Percentiles rank a stretch among this genome's conserved stretches.
Evolutionary conservation across 2,888 invertebrate genomes (phyloP).

Genomic region (Orthosia gothica): DNA sequence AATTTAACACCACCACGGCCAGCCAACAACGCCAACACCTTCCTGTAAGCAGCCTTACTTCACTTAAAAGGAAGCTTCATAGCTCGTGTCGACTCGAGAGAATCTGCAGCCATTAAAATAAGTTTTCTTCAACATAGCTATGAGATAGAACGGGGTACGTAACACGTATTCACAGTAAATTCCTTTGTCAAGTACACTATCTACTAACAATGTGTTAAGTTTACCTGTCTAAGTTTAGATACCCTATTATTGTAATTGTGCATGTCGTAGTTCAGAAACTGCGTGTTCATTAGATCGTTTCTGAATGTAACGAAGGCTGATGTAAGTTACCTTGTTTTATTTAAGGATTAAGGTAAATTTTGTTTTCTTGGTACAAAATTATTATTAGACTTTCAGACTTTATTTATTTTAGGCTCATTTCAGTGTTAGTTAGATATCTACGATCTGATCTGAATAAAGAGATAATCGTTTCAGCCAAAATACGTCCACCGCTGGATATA

Average conservation of each 20-base stretch:
- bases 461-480: not conserved
- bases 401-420: too few species aligned
- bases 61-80: not conserved
- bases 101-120: slow-evolving; percentile 2
- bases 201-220: slow-evolving; percentile 43
- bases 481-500: too few species aligned
- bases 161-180: slow-evolving; percentile 36
- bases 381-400: too few species aligned
- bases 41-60: not conserved
- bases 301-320: not conserved
- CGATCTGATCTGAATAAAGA: not conserved
- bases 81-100: not conserved
- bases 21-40: not conserved
- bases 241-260: slow-evolving; percentile 39
- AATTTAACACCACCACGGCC: not conserved
- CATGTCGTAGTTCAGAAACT: slow-evolving; percentile 4
- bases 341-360: too few species aligned
- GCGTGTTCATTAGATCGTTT: slow-evolving; percentile 5
- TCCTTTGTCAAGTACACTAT: slow-evolving; percentile 41
- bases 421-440: too few species aligned
- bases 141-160: slow-evolving; percentile 13
- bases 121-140: slow-evolving; percentile 23
- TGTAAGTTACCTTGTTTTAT: too few species aligned
- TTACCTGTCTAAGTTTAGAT: slow-evolving; percentile 42
- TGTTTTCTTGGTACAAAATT: too few species aligned